Evolutionary conservation across 1,140 invertebrate species (phyloP).

Genomic region (Cryptotermes secundus): DNA sequence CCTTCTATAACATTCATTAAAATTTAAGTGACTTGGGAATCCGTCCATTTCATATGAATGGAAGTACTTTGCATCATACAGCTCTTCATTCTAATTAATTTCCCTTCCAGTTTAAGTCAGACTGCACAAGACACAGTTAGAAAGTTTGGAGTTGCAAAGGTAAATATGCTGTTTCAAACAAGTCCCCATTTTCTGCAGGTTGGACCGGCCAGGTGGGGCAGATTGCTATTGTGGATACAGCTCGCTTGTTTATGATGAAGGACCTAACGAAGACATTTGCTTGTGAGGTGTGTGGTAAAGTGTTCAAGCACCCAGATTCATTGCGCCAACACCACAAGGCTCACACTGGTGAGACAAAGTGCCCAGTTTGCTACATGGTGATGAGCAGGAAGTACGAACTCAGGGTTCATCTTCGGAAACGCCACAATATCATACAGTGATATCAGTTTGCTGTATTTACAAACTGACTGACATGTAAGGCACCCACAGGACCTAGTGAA

Average conservation of each 20-base stretch:
- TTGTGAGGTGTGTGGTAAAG: conserved; percentile 69
- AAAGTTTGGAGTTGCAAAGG: neutral
- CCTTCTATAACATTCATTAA: no score
- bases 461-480: no score
- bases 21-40: no score
- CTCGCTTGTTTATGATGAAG: conserved; percentile 4
- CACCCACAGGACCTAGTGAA: no score
- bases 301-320: conserved; percentile 74
- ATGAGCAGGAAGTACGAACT: conserved; percentile 43
- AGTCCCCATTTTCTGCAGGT: neutral
- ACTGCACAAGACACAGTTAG: neutral
- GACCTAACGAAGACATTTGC: conserved; percentile 22
- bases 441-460: neutral
- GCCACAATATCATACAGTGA: conserved; percentile 36
- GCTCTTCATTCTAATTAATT: no score
- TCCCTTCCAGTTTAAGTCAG: no score
- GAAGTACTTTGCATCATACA: no score
- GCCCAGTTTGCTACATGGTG: conserved; percentile 42
- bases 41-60: no score
- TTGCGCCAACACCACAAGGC: conserved; percentile 72
- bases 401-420: conserved; percentile 42
- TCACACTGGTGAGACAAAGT: conserved; percentile 50
- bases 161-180: neutral
- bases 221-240: conserved; percentile 14
- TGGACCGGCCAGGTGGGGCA: neutral